Percentiles rank a stretch among this genome's conserved stretches.
Evolutionary conservation across 2,113 vertebrate species (phyloP).

Genomic region (Tylochromis polylepis): DNA sequence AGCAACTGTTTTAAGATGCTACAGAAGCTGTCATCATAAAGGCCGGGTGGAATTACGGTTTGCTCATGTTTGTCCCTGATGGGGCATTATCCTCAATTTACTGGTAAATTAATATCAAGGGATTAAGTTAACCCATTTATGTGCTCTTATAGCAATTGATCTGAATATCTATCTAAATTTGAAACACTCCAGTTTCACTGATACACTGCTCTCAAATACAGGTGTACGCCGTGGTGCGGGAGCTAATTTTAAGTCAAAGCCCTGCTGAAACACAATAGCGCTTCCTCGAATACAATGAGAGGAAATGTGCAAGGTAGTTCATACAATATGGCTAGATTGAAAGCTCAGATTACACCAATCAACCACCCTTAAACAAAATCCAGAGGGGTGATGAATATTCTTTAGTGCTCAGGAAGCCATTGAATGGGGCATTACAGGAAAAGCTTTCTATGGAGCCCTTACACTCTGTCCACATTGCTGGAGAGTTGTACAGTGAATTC

Average conservation of each 20-base stretch:
- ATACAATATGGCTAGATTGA: conserved; percentile 43
- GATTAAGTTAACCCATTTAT: neutral
- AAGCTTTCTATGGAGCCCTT: neutral
- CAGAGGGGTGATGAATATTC: conserved; percentile 37
- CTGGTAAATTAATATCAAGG: neutral
- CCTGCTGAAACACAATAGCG: neutral
- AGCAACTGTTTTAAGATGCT: neutral
- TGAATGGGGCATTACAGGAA: conserved; percentile 24
- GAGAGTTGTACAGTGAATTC: neutral
- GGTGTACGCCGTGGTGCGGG: neutral
- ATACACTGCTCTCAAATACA: neutral
- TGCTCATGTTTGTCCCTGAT: neutral
- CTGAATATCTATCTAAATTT: neutral
- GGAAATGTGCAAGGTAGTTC: conserved; percentile 56
- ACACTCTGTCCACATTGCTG: neutral
- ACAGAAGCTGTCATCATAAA: neutral
- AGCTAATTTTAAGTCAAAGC: conserved; percentile 21
- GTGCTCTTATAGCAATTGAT: neutral
- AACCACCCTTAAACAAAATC: conserved; percentile 20
- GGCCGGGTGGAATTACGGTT: neutral
- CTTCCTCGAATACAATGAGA: conserved; percentile 51
- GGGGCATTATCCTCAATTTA: neutral
- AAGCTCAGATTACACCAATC: conserved; percentile 42
- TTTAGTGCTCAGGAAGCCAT: conserved; percentile 29
- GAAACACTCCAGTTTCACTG: neutral